Percentiles rank a stretch among this genome's conserved stretches.
These are phyloP conservation scores for Lasioglossum calceatum DNA, from an alignment of 2,888 invertebrate genomes.

Conservation along the genomic window DNA sequence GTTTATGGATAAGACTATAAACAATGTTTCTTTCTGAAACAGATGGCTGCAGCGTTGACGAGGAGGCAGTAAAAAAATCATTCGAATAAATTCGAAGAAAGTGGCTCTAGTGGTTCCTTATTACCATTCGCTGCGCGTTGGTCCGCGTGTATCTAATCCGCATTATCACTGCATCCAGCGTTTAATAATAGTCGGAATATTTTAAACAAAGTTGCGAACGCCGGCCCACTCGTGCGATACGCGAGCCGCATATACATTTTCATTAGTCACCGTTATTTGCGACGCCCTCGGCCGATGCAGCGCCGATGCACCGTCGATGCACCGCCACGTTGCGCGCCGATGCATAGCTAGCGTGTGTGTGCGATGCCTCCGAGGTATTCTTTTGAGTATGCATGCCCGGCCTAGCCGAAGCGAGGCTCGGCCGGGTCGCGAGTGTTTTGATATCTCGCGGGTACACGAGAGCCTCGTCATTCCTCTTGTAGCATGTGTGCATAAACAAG, in stretches of 20 bases:
- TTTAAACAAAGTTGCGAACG: constrained; percentile 37
- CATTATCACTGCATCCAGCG: constrained; percentile 4
- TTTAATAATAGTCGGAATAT: constrained; percentile 30
- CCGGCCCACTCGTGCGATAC: constrained; percentile 5
- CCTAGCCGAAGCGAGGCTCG: constrained; percentile 26
- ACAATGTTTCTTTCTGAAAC: not conserved
- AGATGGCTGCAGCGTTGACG: not conserved
- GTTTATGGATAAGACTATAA: not conserved
- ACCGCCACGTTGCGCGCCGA: constrained; percentile 2
- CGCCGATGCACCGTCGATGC: constrained; percentile 11
- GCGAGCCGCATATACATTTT: constrained; percentile 45
- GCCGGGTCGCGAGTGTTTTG: constrained; percentile 57
- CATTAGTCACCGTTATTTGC: constrained; percentile 62
- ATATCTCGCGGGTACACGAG: constrained; percentile 65
- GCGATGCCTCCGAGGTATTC: constrained; percentile 53
- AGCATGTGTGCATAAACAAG: constrained; percentile 63
- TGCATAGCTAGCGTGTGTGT: constrained; percentile 8
- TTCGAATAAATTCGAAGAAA: not conserved
- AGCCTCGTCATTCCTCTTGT: constrained; percentile 57
- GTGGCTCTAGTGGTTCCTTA: not conserved
- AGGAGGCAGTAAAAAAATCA: not conserved
- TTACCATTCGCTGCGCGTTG: not conserved
- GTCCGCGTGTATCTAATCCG: constrained; percentile 5
- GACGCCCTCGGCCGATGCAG: constrained; percentile 43
- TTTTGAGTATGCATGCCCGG: constrained; percentile 55